phyloP scores from a whole-genome alignment of 1,140 invertebrate species.

The Pseudoatta argentina region DNA sequence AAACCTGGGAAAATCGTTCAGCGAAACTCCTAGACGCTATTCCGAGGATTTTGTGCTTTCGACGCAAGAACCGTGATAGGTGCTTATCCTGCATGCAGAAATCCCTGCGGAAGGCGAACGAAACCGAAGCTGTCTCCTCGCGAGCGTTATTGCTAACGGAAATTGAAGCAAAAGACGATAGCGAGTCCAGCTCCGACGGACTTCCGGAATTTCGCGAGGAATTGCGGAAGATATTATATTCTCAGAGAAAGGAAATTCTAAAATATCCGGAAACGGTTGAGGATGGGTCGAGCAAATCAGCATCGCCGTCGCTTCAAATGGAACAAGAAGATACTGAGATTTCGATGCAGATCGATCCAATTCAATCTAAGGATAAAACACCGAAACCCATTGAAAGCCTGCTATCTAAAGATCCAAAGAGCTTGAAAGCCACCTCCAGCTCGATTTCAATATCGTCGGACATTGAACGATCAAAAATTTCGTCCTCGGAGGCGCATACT shows the following conservation, averaged over 20 bases:
- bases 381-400: not conserved
- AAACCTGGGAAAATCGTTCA: not conserved
- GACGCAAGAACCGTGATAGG: conserved; percentile 77
- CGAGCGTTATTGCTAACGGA: not conserved
- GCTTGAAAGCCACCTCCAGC: not conserved
- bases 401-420: conserved; percentile 9
- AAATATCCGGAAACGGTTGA: not conserved
- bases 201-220: conserved; percentile 43
- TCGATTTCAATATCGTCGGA: conserved; percentile 59
- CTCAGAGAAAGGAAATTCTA: not conserved
- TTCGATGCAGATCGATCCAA: conserved; percentile 13
- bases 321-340: conserved; percentile 12
- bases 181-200: conserved; percentile 29
- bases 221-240: not conserved
- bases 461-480: conserved; percentile 57
- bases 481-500: conserved; percentile 60
- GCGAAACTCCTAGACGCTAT: conserved; percentile 40
- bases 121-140: conserved; percentile 22
- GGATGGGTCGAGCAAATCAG: not conserved
- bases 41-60: conserved; percentile 62
- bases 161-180: conserved; percentile 19
- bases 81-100: conserved; percentile 76
- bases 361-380: conserved; percentile 30
- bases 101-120: conserved; percentile 27
- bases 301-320: not conserved